Evolutionary conservation across 2,888 invertebrate species (phyloP).

Genomic region (Liposcelis brunnea): DNA sequence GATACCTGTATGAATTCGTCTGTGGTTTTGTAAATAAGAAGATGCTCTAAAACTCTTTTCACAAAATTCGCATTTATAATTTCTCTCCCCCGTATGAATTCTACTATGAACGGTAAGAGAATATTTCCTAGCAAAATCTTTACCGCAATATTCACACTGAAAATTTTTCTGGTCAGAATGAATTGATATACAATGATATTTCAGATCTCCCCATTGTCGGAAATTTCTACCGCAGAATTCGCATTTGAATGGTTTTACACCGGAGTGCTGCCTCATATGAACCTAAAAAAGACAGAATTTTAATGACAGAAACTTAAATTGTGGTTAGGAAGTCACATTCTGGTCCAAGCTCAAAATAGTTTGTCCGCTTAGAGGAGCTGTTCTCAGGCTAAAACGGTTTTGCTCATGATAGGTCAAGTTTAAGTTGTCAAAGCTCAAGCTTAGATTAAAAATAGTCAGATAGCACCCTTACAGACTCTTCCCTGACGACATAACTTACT

Average conservation of each 20-base stretch:
- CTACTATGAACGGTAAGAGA: slow-evolving; percentile 69
- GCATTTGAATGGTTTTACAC: slow-evolving; percentile 72
- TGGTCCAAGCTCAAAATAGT: not conserved
- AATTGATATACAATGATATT: slow-evolving; percentile 67
- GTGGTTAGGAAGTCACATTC: not conserved
- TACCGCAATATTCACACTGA: slow-evolving; percentile 78
- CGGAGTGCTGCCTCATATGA: slow-evolving; percentile 64
- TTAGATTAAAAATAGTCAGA: no score
- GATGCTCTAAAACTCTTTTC: slow-evolving; percentile 70
- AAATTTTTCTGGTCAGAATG: slow-evolving; percentile 65
- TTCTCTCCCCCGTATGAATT: slow-evolving; percentile 73
- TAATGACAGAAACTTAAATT: slow-evolving; percentile 1
- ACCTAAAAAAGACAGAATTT: slow-evolving; percentile 29
- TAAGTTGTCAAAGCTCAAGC: no score
- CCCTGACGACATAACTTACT: no score
- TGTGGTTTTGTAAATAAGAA: slow-evolving; percentile 67
- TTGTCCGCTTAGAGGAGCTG: not conserved
- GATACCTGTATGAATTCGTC: slow-evolving; percentile 65
- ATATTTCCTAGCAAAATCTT: slow-evolving; percentile 75
- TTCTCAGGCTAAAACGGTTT: no score
- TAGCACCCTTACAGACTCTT: no score
- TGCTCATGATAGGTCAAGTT: no score
- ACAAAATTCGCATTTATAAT: slow-evolving; percentile 74
- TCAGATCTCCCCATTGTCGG: slow-evolving; percentile 76
- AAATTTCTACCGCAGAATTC: slow-evolving; percentile 61